Evolutionary conservation across 2,113 vertebrate genomes (phyloP).

Genomic region (Phalacrocorax pelagicus): DNA sequence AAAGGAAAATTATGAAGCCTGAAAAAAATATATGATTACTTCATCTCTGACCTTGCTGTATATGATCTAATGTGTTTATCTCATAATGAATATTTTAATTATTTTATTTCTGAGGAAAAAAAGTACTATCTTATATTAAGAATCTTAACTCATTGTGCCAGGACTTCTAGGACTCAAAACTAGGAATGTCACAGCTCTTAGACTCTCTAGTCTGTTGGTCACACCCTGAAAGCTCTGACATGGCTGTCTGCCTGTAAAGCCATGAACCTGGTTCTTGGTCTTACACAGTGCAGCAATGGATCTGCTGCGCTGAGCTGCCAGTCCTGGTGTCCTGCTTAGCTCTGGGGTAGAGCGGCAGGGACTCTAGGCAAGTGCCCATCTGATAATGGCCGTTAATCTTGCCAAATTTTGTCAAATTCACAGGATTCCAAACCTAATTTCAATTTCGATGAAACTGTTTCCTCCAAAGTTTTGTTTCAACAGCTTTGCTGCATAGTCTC

Average conservation of each 20-base stretch:
- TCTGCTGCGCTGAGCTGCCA: background rate
- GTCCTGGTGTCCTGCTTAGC: background rate
- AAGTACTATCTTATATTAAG: background rate
- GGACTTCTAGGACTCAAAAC: background rate
- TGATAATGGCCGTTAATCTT: background rate
- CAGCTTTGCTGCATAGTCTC: background rate
- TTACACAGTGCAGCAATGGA: background rate
- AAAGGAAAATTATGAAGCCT: background rate
- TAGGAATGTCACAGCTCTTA: background rate
- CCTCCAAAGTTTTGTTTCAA: background rate
- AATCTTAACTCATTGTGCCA: background rate
- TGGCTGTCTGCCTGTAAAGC: background rate
- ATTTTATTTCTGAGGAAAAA: background rate
- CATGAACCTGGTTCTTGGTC: background rate
- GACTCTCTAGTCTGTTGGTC: background rate
- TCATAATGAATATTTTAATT: background rate
- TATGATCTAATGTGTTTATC: background rate
- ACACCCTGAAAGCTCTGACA: background rate
- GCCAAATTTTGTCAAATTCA: background rate
- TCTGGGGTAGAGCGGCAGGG: background rate
- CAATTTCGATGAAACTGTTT: background rate
- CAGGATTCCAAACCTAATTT: background rate
- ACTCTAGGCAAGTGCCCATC: background rate
- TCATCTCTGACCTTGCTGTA: background rate
- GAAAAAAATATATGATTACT: background rate